Base-by-base conservation (phyloP, 2,888 invertebrate genomes). In the Alviniconcha strummeri region DNA sequence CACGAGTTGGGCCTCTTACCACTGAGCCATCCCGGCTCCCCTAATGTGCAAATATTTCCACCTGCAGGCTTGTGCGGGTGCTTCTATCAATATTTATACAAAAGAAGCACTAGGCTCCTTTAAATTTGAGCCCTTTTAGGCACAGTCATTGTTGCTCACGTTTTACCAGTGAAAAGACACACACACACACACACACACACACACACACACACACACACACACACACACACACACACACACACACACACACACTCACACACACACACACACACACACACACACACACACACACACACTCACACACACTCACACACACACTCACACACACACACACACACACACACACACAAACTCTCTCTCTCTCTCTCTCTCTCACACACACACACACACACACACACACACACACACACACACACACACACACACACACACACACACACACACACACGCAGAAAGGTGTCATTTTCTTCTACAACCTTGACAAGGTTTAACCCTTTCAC, bases 211-310 rank as follows among this genome's bases (percentile, higher is more conserved):
- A 72, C 13, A 72, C 72, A 74, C 54, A 74, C 15, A 74, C 72
- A 69, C 69, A 69, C 4, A 69, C 69, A 69, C 19, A 69, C 69
- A 69, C 4, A 69, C 19, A 69, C 69, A 17, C 17, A 69, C n/a
- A 13, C 69, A 69, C 13, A 17, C 69, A 69, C 2, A 13, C 2
- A 13, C 2, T 3, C 69, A 13, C 69, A 19, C 69, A 69, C 69
- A 19, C 69, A 69, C 69, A 69, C 69, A 69, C 69, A 17, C 69
- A 17, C 77, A 56, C 56, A 77, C n/a, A 77, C 77, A 77, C 56
- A 55, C 75, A 19, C 36, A 75, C 55, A 52, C 75, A 75, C 75
- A 52, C 75, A 75, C 54, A 52, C 75, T 7, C 75, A 52, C 75
- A 75, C 75, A 9, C 19, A 75, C 19, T 0, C 52, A 36, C 75